phyloP scores from a whole-genome alignment of 2,797 vertebrate genomes.

The Capromys pilorides region DNA sequence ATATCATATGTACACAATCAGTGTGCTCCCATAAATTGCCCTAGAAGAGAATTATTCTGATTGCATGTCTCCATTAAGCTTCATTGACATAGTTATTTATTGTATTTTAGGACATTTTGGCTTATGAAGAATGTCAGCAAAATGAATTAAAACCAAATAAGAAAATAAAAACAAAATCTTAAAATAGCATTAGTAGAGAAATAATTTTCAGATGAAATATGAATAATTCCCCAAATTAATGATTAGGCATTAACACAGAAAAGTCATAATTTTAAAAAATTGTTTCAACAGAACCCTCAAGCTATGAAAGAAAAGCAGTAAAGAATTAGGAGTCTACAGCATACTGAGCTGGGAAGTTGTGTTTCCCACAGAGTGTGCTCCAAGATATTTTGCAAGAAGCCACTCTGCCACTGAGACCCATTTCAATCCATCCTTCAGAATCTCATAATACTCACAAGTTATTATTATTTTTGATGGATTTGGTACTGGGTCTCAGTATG shows the following conservation, averaged over 20 bases:
- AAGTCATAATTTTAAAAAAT: not conserved
- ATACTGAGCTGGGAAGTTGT: not conserved
- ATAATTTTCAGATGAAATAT: constrained; percentile 13
- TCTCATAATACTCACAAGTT: not conserved
- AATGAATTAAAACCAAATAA: constrained; percentile 33
- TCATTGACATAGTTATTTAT: not conserved
- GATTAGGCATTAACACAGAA: constrained; percentile 1
- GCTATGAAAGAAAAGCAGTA: not conserved
- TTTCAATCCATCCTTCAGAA: not conserved
- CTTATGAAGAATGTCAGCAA: not conserved
- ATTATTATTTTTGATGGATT: not conserved
- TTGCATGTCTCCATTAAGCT: not conserved
- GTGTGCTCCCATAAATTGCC: not conserved
- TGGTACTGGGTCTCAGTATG: too few species aligned
- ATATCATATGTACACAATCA: not conserved
- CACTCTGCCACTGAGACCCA: not conserved
- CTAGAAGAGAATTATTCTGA: not conserved
- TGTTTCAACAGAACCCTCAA: not conserved
- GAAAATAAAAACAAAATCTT: not conserved
- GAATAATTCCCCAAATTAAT: constrained; percentile 10
- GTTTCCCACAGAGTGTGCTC: not conserved
- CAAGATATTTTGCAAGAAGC: not conserved
- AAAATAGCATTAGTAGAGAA: not conserved
- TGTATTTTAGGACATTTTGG: not conserved
- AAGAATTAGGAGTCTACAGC: not conserved